Conservation (phyloP, 2,113 vertebrate genomes). For the Odobenus rosmarus region DNA sequence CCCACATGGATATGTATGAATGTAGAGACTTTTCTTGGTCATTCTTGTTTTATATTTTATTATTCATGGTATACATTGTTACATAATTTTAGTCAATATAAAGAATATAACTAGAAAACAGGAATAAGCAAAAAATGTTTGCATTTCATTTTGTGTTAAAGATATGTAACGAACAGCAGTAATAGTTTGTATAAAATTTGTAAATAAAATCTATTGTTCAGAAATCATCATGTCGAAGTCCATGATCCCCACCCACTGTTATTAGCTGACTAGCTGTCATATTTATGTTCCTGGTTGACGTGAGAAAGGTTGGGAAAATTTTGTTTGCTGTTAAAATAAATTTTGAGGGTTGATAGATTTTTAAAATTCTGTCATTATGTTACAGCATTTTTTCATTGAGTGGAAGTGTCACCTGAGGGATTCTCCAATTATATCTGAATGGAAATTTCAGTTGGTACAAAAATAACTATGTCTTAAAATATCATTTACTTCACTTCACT, state of each 20-base stretch:
- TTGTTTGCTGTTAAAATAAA: neutral
- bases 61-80: neutral
- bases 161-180: neutral
- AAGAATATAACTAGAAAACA: neutral
- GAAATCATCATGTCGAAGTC: neutral
- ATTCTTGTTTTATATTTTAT: neutral
- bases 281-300: neutral
- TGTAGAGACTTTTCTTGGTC: neutral
- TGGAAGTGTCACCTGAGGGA: neutral
- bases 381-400: neutral
- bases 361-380: neutral
- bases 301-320: neutral
- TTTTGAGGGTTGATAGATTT: neutral
- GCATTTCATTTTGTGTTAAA: neutral
- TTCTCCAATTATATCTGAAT: neutral
- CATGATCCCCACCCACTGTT: fast-evolving
- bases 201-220: neutral
- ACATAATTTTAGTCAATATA: neutral
- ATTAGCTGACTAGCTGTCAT: neutral
- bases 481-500: neutral
- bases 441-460: neutral
- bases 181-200: neutral
- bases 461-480: conserved; percentile 15
- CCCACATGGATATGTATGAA: neutral
- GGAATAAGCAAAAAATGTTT: neutral